Evolutionary conservation across 1,140 invertebrate species (phyloP), one percentile per base, ranked within the genome.

Genomic region (Onthophagus taurus): DNA sequence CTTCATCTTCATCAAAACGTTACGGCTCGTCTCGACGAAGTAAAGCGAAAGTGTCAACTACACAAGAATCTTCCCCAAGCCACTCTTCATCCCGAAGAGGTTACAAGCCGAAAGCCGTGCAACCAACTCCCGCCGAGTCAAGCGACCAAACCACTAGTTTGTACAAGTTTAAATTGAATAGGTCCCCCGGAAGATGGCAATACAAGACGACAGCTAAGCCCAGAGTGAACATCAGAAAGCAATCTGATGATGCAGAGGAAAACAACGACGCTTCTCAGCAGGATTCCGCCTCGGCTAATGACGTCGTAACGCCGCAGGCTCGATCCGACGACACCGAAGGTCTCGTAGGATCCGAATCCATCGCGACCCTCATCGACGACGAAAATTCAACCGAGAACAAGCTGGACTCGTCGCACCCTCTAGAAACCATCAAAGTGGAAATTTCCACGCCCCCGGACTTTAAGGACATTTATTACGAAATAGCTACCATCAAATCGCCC

Each of bases 141-240:
- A 19, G 19, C 36, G 52, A 61, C 31, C 54, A 64, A 24, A 72
- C 75, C 2, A 75, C 76, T 17, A 77, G 72, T 51, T 63, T 78
- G 19, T 79, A 77, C 58, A 85, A 86, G 64, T 80, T 83, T 50
- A 89, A 85, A 59, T 63, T 86, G 11, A 80, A 84, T 41, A 69
- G 85, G 83, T 73, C 82, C 0, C 81, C 84, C 31, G 83, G 84
- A 20, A 76, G 86, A 47, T 90, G 86, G 85, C 82, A 89, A 41
- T 90, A 89, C 59, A 89, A 88, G 61, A 86, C 86, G 0, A 83
- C 85, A 2, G 81, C 85, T 0, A 90, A 89, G 58, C 87, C 87
- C 2, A 76, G 85, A 58, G 79, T 90, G 0, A 76, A 78, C 29
- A 90, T 91, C 49, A 72, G 85, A 21, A 85, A 81, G 54, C 75